Evolutionary conservation across 2,113 vertebrate species (phyloP), one percentile per base, ranked within the genome.

Genomic region (Montifringilla adamsi): DNA sequence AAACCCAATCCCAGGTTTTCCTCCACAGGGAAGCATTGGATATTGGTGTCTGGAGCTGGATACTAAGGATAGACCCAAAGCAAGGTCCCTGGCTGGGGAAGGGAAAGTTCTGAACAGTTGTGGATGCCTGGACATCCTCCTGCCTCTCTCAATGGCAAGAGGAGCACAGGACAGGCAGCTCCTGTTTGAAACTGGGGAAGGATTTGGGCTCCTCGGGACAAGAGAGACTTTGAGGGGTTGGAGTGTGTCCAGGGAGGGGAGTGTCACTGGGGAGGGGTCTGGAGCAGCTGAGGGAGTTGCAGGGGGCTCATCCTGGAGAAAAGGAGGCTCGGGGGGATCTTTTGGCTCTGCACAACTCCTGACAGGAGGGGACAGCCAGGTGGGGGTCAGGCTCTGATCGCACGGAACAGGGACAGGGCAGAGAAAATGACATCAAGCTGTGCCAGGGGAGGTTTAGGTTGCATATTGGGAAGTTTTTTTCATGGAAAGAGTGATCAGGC

Each of bases 341-440:
- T 39, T 0, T 17, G 3, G 18, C 20, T 52, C n/a, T 74, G 3
- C 39, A 46, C n/a, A 68, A 1, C 19, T 68, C 62, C 33, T 68
- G 46, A 10, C 7, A 22, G n/a, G 28, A 67, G 53, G 24, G 1
- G 13, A 2, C 35, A 52, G 33, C 44, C 10, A 2, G 26, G 30
- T 2, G 3, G 7, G 10, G 6, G 4, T 49, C 6, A 8, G 30
- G 49, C n/a, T 56, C 30, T 64, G 26, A 0, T 64, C 35, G 21
- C 50, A 35, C 31, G 37, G 3, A 44, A 11, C 6, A 23, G 27
- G 21, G 24, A 43, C 39, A n/a, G 39, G 53, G 46, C 4, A 8
- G 53, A 60, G 53, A 20, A 28, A n/a, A 60, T 0, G 0, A 9
- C 69, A 16, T 60, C 46, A n/a, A 15, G 28, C 10, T 67, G 52